These are phyloP conservation scores for Pandion haliaetus DNA, from an alignment of 2,113 vertebrate species.

Conservation along the genomic window DNA sequence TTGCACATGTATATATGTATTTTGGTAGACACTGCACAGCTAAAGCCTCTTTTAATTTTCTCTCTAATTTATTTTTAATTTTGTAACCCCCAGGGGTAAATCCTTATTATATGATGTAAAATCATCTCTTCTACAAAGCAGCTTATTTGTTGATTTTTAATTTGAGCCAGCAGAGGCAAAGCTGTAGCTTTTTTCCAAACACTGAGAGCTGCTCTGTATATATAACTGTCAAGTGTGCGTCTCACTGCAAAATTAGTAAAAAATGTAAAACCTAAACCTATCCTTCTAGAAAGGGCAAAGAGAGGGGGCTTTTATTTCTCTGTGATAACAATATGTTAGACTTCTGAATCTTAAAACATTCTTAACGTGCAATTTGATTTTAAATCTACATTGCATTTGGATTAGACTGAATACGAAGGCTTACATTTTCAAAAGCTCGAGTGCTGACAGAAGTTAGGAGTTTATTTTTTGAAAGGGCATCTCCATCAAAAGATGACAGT, in stretches of 20 bases:
- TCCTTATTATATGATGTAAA: constrained; percentile 44
- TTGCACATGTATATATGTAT: background rate
- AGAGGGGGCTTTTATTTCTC: background rate
- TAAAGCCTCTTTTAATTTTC: constrained; percentile 45
- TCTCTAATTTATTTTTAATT: constrained; percentile 64
- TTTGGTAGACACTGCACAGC: background rate
- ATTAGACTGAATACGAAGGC: background rate
- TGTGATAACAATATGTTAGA: background rate
- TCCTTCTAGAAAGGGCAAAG: background rate
- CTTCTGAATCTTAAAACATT: background rate
- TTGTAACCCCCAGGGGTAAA: constrained; percentile 19
- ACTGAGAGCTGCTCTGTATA: background rate
- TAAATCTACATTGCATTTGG: background rate
- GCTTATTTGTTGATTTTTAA: constrained; percentile 43
- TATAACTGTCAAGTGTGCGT: background rate
- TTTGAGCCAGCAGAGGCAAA: constrained; percentile 21
- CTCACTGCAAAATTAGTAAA: background rate
- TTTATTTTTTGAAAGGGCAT: background rate
- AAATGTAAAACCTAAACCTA: background rate
- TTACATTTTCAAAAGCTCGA: background rate
- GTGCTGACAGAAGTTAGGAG: background rate
- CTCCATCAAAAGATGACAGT: background rate
- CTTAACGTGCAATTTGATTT: background rate
- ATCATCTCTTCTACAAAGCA: constrained; percentile 25
- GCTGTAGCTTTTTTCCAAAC: background rate